Percentiles rank a stretch among this genome's conserved stretches.
Evolutionary conservation across 37 sponge, comb jelly and placozoan genomes (phyloP).

Genomic region (Mnemiopsis leidyi): DNA sequence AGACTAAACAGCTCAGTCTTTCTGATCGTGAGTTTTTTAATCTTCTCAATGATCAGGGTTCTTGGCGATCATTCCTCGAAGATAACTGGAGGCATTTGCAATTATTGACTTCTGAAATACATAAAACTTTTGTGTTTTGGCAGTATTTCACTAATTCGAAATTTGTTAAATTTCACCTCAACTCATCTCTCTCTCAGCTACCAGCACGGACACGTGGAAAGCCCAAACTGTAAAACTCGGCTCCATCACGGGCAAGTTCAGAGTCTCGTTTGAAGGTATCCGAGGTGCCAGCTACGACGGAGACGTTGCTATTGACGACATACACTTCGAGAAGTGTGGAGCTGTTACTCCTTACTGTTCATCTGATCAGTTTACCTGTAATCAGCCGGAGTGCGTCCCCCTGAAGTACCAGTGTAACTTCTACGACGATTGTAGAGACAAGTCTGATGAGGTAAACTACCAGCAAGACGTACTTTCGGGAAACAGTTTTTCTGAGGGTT

Average conservation of each 20-base stretch:
- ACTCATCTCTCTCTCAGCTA: not conserved
- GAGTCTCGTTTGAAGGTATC: slow-evolving; percentile 67
- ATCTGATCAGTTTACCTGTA: slow-evolving; percentile 45
- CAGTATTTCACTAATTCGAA: not conserved
- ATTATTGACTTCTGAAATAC: no score
- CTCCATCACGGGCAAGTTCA: slow-evolving; percentile 27
- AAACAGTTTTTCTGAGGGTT: no score
- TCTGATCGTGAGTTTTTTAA: slow-evolving; percentile 18
- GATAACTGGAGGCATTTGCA: no score
- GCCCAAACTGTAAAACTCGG: slow-evolving; percentile 61
- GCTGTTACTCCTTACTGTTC: slow-evolving; percentile 57
- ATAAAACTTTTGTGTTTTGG: no score
- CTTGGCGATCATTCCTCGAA: no score
- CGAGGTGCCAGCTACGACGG: slow-evolving; percentile 60
- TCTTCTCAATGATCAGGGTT: no score
- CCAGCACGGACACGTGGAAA: slow-evolving; percentile 62
- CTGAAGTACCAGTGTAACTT: slow-evolving; percentile 65
- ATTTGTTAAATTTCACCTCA: not conserved
- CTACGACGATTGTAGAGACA: slow-evolving; percentile 64
- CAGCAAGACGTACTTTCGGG: slow-evolving; percentile 27
- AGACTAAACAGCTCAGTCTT: slow-evolving; percentile 19
- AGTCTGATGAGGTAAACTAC: slow-evolving; percentile 61
- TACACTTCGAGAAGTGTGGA: slow-evolving; percentile 59
- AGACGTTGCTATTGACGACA: slow-evolving; percentile 69
- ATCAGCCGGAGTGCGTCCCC: slow-evolving; percentile 54